Conservation (phyloP, 23 tunicate species). For the Aplidium turbinatum region DNA sequence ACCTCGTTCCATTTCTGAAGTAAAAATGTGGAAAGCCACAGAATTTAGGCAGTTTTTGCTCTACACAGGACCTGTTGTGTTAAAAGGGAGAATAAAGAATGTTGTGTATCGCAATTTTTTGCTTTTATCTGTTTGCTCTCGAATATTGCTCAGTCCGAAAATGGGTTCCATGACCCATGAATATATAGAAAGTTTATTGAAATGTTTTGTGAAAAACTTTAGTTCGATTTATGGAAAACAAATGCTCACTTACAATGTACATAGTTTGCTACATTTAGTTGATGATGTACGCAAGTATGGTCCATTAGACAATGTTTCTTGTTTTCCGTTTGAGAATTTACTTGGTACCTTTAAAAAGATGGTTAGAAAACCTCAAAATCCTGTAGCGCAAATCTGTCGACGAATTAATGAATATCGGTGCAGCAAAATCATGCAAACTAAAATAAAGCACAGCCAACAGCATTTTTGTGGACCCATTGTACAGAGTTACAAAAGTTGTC, state of each 20-base stretch:
- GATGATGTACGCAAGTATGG: too few relatives aligned
- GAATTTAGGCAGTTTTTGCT: constrained; percentile 50
- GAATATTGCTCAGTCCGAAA: background rate
- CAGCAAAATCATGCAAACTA: too few relatives aligned
- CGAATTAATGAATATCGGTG: too few relatives aligned
- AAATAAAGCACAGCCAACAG: too few relatives aligned
- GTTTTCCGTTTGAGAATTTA: too few relatives aligned
- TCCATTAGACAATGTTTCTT: too few relatives aligned
- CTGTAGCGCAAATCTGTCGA: too few relatives aligned
- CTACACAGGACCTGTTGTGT: constrained; percentile 49
- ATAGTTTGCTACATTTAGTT: too few relatives aligned
- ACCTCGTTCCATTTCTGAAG: constrained; percentile 36
- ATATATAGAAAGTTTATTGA: constrained; percentile 4
- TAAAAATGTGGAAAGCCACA: constrained; percentile 54
- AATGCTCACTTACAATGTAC: constrained; percentile 39
- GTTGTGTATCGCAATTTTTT: constrained; percentile 30
- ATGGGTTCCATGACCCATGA: background rate
- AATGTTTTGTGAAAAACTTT: constrained; percentile 29
- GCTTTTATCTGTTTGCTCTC: constrained; percentile 5
- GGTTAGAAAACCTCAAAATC: too few relatives aligned
- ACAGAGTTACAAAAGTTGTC: too few relatives aligned
- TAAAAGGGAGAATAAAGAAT: background rate
- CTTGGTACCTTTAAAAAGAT: too few relatives aligned
- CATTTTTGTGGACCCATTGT: too few relatives aligned
- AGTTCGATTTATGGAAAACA: constrained; percentile 26